Evolutionary conservation across 2,797 vertebrate species (phyloP), one percentile per base, ranked within the genome.

Genomic region (Crocodylus rhombifer): DNA sequence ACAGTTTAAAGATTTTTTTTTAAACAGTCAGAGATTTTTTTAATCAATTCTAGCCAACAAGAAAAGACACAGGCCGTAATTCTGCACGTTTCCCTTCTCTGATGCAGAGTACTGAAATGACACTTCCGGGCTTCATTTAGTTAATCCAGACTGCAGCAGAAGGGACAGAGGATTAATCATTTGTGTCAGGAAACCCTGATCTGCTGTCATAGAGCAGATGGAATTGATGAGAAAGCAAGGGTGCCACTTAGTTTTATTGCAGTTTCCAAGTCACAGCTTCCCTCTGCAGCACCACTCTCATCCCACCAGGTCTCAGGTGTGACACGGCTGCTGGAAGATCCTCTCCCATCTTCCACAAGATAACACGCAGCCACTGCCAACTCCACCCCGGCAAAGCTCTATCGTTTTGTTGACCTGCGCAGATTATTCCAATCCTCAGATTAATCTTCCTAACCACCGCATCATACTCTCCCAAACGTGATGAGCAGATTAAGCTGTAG

Each of bases 81-180:
- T 73, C 81, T 64, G 77, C 90, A 82, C 73, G 76, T 25, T 83
- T 86, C 65, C 26, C 17, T 78, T 57, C 92, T 86, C 88, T 91
- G 88, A 93, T 26, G 10, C 88, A 64, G 55, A 88, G 88, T 92
- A 92, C 75, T 93, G 56, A 92, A 96, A 95, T 80, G 62, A 87
- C 83, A 81, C 63, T 92, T 91, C 42, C 71, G 82, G 86, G 77
- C 92, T 92, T 77, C 82, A 75, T 89, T 92, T 95, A 77, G 94
- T 97, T 97, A 95, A 97, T 95, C 95, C 91, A 84, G 94, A 95
- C 86, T 76, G 92, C 92, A 97, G 81, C 95, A 96, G 95, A 97
- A 96, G 91, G 93, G 87, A 83, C 83, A 13, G 42, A 92, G 92
- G 92, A 97, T 96, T 96, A 96, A 91, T 93, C 91, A 93, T 1